Base-by-base conservation (phyloP, 2,888 invertebrate genomes). In the Microctonus brassicae region DNA sequence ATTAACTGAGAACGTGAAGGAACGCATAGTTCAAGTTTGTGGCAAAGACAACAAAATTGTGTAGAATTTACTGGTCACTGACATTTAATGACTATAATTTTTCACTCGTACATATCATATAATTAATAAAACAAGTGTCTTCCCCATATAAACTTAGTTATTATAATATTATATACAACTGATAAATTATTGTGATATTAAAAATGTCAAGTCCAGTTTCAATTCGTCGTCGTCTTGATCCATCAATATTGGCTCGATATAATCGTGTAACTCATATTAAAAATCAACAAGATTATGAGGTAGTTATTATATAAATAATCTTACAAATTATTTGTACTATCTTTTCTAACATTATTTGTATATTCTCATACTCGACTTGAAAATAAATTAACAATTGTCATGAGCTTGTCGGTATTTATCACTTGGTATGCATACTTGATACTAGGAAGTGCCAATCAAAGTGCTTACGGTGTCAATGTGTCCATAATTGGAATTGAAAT, bases 401-500 rank as follows among this genome's bases (percentile, higher is more conserved):
- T 39, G 68, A 64, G 62, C 63, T 70, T 57, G n/a, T 57, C 39
- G 11, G 55, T 62, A 47, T 57, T 47, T 2, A 2, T 47, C n/a
- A 70, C 73, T 84, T 83, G 79, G 77, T 83, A 84, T 84, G 81
- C 83, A 63, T 70, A 73, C 69, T 73, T 71, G 80, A 75, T 77
- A 80, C 76, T 63, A 65, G 58, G 68, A 72, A 71, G 73, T 70
- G 52, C 26, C 69, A 64, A 68, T 47, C 69, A 69, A 65, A 80
- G 76, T 77, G 70, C 72, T 73, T 70, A 63, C 72, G 76, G 78
- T 78, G 75, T 73, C 76, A 72, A 77, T 78, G 81, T 77, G 77
- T 67, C 81, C 80, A 82, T 83, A 84, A 84, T 83, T 84, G 83
- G 80, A 74, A 75, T 73, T 61, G 29, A 29, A 67, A 75, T 79